Base-by-base conservation (phyloP, 2,797 vertebrate genomes). In the Tenualosa ilisha region DNA sequence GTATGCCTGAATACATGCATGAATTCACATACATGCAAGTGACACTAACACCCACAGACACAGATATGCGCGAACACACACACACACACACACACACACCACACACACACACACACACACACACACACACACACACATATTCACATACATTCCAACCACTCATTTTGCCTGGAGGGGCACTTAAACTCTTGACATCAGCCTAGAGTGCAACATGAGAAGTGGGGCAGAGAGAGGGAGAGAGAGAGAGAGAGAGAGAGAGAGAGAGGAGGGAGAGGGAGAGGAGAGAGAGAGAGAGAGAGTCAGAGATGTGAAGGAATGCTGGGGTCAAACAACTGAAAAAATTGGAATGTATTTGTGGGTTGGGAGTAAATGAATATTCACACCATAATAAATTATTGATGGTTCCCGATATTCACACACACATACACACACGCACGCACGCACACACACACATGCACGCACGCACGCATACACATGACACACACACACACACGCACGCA, bases 141-240 rank as follows among this genome's bases (percentile, higher is more conserved):
- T 37, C 65, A 72, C 65, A 72, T 24, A 72, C 65, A 72, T 75
- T 75, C 68, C 68, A 75, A 75, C 13, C 68, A 15, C 31, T 75
- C 68, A 17, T 15, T 75, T 75, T 75, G 68, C 68, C 31, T 75
- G 68, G 37, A 40, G 68, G 37, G 37, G 31, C 68, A 75, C 68
- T 75, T 75, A 75, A 75, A 75, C 68, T 40, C 24, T 26, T 75
- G 68, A 75, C 68, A 15, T 75, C 11, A 37, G 24, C 26, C 31
- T 37, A 40, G 56, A 59, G 31, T 40, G 37, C 68, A 40, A 75
- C 31, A 15, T 26, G 15, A 75, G 68, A 75, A 75, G 68, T 75
- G 37, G 68, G 68, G 17, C 15, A 40, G 68, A 40, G 31, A 75
- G 37, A 75, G 68, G 17, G 15, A 20, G 17, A 37, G 68, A 75